Evolutionary conservation across 2,888 invertebrate species (phyloP).

Genomic region (Mythimna ferrago): DNA sequence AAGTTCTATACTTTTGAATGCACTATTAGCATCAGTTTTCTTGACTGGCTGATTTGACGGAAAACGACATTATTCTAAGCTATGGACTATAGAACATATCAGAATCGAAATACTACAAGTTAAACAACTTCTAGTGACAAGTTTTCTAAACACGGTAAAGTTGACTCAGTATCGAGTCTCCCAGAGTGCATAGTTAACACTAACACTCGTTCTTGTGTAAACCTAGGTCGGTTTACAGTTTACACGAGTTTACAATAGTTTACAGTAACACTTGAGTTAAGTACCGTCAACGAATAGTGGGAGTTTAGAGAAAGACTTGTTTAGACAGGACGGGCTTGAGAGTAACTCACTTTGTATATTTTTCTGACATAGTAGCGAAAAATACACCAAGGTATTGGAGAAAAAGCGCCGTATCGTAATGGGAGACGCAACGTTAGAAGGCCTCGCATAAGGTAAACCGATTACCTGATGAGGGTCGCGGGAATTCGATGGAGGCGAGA

Average conservation of each 20-base stretch:
- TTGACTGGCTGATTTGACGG: too few species aligned
- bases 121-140: not conserved
- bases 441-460: too few species aligned
- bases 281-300: not conserved
- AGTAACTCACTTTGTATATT: not conserved
- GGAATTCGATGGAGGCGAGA: too few species aligned
- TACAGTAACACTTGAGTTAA: constrained; percentile 26
- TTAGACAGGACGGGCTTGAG: constrained; percentile 17
- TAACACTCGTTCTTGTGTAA: constrained; percentile 27
- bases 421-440: too few species aligned
- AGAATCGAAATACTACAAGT: too few species aligned
- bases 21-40: too few species aligned
- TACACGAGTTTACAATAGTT: constrained; percentile 24
- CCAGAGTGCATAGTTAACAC: constrained; percentile 29
- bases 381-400: not conserved
- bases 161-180: constrained; percentile 25
- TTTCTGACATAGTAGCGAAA: too few species aligned
- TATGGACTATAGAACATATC: too few species aligned
- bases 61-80: too few species aligned
- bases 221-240: constrained; percentile 17
- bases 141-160: constrained; percentile 24
- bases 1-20: too few species aligned
- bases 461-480: too few species aligned
- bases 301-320: not conserved
- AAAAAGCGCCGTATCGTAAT: too few species aligned